Evolutionary conservation across 2,113 vertebrate species (phyloP).

Genomic region (Istiophorus platypterus): DNA sequence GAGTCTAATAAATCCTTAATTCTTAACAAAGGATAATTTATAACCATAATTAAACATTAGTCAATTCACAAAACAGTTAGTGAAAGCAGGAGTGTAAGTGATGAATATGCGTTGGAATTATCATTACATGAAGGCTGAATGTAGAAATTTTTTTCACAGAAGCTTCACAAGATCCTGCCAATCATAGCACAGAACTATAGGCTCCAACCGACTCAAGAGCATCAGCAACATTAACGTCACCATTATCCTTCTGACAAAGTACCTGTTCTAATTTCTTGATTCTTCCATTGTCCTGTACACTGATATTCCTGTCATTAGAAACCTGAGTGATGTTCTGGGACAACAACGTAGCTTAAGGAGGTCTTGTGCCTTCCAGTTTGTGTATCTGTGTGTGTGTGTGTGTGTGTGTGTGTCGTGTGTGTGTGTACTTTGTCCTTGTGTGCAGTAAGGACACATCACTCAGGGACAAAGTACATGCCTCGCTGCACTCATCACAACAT

Average conservation of each 20-base stretch:
- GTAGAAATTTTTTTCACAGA: background rate
- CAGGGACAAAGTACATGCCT: constrained; percentile 53
- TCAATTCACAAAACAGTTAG: background rate
- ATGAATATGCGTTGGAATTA: background rate
- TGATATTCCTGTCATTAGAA: constrained; percentile 81
- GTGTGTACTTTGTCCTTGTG: constrained; percentile 44
- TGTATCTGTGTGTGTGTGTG: constrained; percentile 19
- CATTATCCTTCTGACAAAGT: constrained; percentile 80
- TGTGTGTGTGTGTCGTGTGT: constrained; percentile 16
- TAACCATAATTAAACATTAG: background rate
- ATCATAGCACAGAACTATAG: background rate
- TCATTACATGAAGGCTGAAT: background rate
- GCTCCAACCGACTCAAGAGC: background rate
- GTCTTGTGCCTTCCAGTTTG: constrained; percentile 6
- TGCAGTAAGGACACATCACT: constrained; percentile 60
- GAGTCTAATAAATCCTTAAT: too few relatives aligned
- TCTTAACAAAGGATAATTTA: background rate
- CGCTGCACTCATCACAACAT: constrained; percentile 54
- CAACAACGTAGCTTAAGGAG: constrained; percentile 74
- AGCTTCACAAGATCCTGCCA: background rate
- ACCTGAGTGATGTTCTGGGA: constrained; percentile 83
- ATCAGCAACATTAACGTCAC: constrained; percentile 65
- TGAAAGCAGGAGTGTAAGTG: background rate
- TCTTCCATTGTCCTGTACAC: constrained; percentile 41
- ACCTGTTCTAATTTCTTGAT: constrained; percentile 32